These are phyloP conservation scores for Ceriagrion tenellum DNA, from an alignment of 2,888 invertebrate species.

Conservation along the genomic window DNA sequence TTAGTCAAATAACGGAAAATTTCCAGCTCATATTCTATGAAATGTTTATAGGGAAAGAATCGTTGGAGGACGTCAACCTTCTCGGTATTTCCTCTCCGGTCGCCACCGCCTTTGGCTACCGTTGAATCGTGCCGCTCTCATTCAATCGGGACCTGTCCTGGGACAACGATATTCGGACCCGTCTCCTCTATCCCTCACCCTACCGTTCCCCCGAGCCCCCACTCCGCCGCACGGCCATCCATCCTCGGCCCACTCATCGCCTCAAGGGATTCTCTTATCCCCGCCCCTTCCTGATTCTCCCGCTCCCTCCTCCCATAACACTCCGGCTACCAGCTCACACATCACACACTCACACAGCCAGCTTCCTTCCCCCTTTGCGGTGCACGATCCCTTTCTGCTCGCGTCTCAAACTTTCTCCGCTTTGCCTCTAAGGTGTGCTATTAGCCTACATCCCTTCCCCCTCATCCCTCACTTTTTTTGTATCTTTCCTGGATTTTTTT, in stretches of 20 bases:
- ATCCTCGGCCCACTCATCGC: not conserved
- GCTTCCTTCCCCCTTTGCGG: slow-evolving; percentile 36
- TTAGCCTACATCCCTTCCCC: slow-evolving; percentile 64
- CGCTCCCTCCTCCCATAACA: not conserved
- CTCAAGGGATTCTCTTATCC: not conserved
- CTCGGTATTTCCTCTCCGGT: not conserved
- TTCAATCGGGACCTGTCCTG: not conserved
- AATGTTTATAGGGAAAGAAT: not conserved
- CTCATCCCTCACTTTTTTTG: slow-evolving; percentile 28
- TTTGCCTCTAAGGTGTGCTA: slow-evolving; percentile 59
- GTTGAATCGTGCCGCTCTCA: not conserved
- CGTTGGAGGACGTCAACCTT: not conserved
- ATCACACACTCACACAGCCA: not conserved
- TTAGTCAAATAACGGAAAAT: too few species aligned
- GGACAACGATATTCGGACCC: not conserved
- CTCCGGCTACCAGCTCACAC: not conserved
- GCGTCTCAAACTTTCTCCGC: slow-evolving; percentile 45
- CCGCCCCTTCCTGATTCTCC: not conserved
- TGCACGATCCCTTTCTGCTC: slow-evolving; percentile 47
- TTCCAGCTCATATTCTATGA: too few species aligned
- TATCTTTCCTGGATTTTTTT: slow-evolving; percentile 20
- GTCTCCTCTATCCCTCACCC: not conserved
- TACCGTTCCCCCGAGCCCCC: not conserved
- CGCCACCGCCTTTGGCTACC: not conserved
- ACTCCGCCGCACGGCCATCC: too few species aligned